A percentile compares a stretch with the other conserved stretches of the same genome.
Conservation (phyloP, 2,888 invertebrate species). For the Drosophila pegasa region DNA sequence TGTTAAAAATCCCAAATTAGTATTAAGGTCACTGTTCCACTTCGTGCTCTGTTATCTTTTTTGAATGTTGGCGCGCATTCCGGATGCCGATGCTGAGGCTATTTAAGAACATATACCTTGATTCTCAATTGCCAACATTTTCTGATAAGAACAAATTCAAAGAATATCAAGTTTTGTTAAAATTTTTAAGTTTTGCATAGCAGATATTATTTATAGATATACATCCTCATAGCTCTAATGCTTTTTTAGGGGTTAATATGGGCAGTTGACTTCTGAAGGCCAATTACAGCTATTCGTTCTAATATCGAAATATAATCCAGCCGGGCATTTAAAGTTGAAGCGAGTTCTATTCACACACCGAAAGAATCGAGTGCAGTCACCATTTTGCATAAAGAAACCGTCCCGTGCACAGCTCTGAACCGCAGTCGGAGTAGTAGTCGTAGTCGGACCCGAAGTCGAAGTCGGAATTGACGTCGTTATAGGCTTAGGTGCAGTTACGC, state of each 20-base stretch:
- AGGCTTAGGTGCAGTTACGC: too few species aligned
- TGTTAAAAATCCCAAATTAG: too few species aligned
- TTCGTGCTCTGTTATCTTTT: background rate
- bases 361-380: constrained; percentile 4
- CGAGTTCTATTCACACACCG: background rate
- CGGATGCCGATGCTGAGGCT: too few species aligned
- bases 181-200: too few species aligned
- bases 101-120: background rate
- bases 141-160: too few species aligned
- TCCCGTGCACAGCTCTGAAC: background rate
- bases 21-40: too few species aligned
- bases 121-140: background rate
- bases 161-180: too few species aligned
- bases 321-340: background rate
- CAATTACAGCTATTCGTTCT: background rate
- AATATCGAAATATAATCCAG: background rate
- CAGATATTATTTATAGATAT: too few species aligned
- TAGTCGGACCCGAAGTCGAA: background rate
- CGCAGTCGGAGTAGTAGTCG: background rate
- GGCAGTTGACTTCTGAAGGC: background rate
- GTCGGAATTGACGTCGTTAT: too few species aligned
- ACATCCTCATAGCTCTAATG: too few species aligned
- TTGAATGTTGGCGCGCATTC: background rate
- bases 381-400: background rate
- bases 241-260: too few species aligned